Percentiles rank a stretch among this genome's conserved stretches.
Conservation (phyloP, 2,888 invertebrate genomes). For the Epinotia brunnichana region DNA sequence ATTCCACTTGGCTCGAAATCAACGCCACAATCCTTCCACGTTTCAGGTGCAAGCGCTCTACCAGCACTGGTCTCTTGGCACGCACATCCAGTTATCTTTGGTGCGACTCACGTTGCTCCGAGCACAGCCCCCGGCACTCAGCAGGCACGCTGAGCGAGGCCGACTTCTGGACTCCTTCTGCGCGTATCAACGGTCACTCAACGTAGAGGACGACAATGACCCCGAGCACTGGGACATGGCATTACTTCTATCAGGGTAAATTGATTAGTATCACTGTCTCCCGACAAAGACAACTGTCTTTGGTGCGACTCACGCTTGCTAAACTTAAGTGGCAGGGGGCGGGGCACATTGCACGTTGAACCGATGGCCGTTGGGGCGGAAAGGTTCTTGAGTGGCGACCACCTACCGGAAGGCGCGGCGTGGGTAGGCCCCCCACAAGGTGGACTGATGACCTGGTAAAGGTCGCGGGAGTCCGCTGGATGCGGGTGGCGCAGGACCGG, state of each 20-base stretch:
- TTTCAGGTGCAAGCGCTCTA: conserved; percentile 90
- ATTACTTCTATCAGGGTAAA: conserved; percentile 88
- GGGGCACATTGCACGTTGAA: too few relatives aligned
- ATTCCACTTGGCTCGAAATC: conserved; percentile 8
- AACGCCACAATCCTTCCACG: conserved; percentile 14
- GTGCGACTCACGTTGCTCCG: conserved; percentile 89
- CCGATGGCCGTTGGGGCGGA: too few relatives aligned
- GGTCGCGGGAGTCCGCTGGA: too few relatives aligned
- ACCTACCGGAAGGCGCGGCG: too few relatives aligned
- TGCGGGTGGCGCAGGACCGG: too few relatives aligned
- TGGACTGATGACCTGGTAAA: too few relatives aligned
- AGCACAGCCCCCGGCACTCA: conserved; percentile 85
- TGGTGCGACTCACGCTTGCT: conserved; percentile 88
- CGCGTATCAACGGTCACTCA: conserved; percentile 86
- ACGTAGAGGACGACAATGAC: conserved; percentile 86
- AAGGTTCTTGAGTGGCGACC: too few relatives aligned
- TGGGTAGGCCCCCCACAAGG: too few relatives aligned
- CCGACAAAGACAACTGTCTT: conserved; percentile 85
- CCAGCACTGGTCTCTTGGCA: conserved; percentile 88
- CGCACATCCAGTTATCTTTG: conserved; percentile 86
- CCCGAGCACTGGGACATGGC: conserved; percentile 92
- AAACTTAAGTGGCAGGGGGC: too few relatives aligned
- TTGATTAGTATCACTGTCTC: conserved; percentile 75
- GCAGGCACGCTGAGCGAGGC: conserved; percentile 86
- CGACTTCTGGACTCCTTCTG: conserved; percentile 89